Evolutionary conservation across 2,888 invertebrate genomes (phyloP).

Genomic region (Xanthia icteritia): DNA sequence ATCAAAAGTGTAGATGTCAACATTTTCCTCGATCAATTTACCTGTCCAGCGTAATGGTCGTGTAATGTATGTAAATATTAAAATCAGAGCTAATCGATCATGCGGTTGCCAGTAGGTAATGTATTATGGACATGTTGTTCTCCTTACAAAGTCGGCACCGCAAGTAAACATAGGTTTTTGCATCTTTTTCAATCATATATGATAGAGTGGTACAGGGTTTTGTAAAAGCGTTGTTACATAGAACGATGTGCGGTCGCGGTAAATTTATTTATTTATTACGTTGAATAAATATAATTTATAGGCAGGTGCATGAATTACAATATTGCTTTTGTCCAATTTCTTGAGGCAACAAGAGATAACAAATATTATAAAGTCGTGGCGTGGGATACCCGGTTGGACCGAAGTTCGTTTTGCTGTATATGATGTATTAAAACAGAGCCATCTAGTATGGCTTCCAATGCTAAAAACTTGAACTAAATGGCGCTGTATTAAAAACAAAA

Average conservation of each 20-base stretch:
- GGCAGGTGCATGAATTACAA: neutral
- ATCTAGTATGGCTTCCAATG: too few relatives aligned
- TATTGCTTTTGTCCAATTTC: neutral
- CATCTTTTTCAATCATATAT: conserved; percentile 56
- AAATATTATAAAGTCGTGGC: too few relatives aligned
- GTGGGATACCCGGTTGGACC: too few relatives aligned
- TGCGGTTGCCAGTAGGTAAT: conserved; percentile 36
- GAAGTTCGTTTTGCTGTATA: too few relatives aligned
- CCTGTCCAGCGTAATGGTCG: conserved; percentile 39
- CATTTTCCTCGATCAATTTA: conserved; percentile 39
- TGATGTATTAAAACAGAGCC: too few relatives aligned
- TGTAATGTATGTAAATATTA: conserved; percentile 60
- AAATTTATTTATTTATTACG: neutral
- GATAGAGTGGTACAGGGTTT: conserved; percentile 39
- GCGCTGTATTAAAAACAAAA: too few relatives aligned
- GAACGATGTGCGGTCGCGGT: neutral
- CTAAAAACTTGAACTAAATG: too few relatives aligned
- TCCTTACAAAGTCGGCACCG: conserved; percentile 55
- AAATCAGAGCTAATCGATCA: conserved; percentile 62
- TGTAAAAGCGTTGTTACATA: neutral
- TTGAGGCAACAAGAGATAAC: neutral
- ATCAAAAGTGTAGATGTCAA: conserved; percentile 12
- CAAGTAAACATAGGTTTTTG: conserved; percentile 61
- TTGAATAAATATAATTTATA: neutral
- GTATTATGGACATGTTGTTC: conserved; percentile 60